Evolutionary conservation across 2,888 invertebrate species (phyloP).

Genomic region (Andrena flavipes): DNA sequence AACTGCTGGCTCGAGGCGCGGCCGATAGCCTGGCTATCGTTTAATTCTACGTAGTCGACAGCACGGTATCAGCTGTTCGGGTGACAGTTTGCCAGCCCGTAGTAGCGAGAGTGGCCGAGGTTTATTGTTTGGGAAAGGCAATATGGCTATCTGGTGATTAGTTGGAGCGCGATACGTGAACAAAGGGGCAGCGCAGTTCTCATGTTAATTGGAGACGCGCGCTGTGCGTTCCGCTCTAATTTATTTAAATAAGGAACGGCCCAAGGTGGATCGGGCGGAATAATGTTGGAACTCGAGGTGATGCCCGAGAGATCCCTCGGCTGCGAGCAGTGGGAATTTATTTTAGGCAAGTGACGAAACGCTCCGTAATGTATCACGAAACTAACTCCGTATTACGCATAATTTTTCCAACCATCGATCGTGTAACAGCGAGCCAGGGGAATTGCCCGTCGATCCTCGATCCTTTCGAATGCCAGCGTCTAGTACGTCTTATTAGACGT

Average conservation of each 20-base stretch:
- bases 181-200: constrained; percentile 83
- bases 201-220: constrained; percentile 74
- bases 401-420: constrained; percentile 56
- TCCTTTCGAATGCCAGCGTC: background rate
- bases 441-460: background rate
- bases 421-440: constrained; percentile 8
- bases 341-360: constrained; percentile 91
- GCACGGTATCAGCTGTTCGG: constrained; percentile 82
- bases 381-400: constrained; percentile 70
- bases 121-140: constrained; percentile 78
- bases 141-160: constrained; percentile 84
- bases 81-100: constrained; percentile 81
- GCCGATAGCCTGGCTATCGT: constrained; percentile 27
- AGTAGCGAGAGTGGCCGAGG: constrained; percentile 62
- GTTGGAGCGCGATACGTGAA: constrained; percentile 75
- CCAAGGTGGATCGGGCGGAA: constrained; percentile 27
- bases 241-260: constrained; percentile 45
- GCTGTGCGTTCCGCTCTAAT: constrained; percentile 67
- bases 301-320: constrained; percentile 97
- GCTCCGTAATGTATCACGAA: constrained; percentile 51
- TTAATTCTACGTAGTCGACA: constrained; percentile 40
- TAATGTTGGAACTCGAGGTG: constrained; percentile 98
- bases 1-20: background rate
- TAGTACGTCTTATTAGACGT: constrained; percentile 33
- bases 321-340: constrained; percentile 99